Percentiles rank a stretch among this genome's conserved stretches.
phyloP scores from a whole-genome alignment of 2,797 vertebrate genomes.

The Balearica regulorum region DNA sequence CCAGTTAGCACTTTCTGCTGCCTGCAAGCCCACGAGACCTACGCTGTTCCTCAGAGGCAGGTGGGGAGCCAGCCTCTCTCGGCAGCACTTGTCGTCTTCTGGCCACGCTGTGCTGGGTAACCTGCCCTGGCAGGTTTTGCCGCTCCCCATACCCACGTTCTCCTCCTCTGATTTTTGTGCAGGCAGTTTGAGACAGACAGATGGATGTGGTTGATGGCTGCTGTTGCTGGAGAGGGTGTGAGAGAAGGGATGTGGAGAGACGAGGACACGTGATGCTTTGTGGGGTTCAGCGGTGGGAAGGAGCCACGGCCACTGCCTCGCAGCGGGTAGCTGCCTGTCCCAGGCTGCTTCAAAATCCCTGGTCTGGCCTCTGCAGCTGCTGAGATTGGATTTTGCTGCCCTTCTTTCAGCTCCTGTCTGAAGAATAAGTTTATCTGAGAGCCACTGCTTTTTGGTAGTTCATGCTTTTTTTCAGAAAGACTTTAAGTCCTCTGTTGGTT shows the following conservation, averaged over 20 bases:
- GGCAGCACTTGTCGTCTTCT: not conserved
- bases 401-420: not conserved
- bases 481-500: not conserved
- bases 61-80: not conserved
- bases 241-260: not conserved
- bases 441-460: not conserved
- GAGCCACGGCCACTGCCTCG: not conserved
- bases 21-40: not conserved
- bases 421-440: not conserved
- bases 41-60: not conserved
- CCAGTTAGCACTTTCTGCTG: not conserved
- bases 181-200: not conserved
- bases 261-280: not conserved
- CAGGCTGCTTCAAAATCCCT: not conserved
- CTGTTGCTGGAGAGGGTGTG: not conserved
- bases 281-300: not conserved
- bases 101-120: not conserved
- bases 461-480: not conserved
- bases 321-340: not conserved
- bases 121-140: not conserved
- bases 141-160: rapidly evolving
- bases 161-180: not conserved
- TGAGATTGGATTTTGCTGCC: not conserved
- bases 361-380: not conserved
- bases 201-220: not conserved